phyloP scores from a whole-genome alignment of 2,797 vertebrate species.

The Babyrousa celebensis region DNA sequence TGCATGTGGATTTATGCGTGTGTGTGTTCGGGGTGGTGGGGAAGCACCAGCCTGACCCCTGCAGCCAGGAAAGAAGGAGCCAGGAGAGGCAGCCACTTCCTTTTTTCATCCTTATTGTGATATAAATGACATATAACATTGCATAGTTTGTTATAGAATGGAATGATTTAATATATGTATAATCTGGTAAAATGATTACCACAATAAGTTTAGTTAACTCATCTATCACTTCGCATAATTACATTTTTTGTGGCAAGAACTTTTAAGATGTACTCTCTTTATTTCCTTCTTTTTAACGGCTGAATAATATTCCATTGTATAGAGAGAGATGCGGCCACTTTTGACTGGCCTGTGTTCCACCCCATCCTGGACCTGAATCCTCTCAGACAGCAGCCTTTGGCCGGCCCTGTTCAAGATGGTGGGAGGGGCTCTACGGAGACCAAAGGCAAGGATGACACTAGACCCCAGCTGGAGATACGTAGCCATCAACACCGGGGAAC shows the following conservation, averaged over 20 bases:
- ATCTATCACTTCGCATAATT: not conserved
- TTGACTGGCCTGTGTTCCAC: not conserved
- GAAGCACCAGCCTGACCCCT: not conserved
- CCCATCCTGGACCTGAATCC: not conserved
- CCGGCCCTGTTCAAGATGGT: not conserved
- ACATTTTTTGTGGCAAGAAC: not conserved
- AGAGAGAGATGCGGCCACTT: not conserved
- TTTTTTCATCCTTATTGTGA: not conserved
- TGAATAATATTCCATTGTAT: not conserved
- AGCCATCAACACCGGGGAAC: not conserved
- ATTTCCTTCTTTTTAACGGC: not conserved
- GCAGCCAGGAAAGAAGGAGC: not conserved
- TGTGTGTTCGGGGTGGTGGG: accelerated
- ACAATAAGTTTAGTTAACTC: no score
- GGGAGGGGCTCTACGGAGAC: not conserved
- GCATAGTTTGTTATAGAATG: not conserved
- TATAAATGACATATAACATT: not conserved
- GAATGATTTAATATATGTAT: not conserved
- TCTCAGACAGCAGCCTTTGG: not conserved
- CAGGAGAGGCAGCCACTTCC: not conserved
- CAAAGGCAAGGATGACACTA: not conserved
- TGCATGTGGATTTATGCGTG: not conserved
- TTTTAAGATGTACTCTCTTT: not conserved
- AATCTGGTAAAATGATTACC: not conserved
- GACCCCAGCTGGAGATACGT: not conserved